These are phyloP conservation scores for Erebia ligea DNA, from an alignment of 2,888 invertebrate species.

Conservation along the genomic window DNA sequence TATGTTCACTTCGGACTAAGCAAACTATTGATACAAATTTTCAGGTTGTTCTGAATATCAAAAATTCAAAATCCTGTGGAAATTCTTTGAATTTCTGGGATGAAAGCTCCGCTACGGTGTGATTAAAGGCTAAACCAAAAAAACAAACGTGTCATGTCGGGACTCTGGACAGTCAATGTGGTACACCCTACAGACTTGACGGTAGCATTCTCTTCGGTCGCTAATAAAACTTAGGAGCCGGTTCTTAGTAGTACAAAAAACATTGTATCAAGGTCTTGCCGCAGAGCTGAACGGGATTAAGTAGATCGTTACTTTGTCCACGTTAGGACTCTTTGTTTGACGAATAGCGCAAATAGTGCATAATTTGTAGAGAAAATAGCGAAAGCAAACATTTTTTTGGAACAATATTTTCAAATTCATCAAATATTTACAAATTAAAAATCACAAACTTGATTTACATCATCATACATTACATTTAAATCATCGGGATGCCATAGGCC, in stretches of 20 bases:
- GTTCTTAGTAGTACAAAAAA: slow-evolving; percentile 39
- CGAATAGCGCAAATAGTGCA: background rate
- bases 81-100: too few relatives aligned
- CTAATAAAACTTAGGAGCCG: slow-evolving; percentile 37
- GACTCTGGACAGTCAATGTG: background rate
- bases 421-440: too few relatives aligned
- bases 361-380: background rate
- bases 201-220: slow-evolving; percentile 35
- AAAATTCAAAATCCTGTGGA: too few relatives aligned
- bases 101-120: background rate
- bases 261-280: slow-evolving; percentile 33
- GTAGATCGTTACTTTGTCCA: slow-evolving; percentile 8
- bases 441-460: too few relatives aligned
- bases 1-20: too few relatives aligned
- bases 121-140: background rate
- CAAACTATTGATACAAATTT: too few relatives aligned
- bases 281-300: slow-evolving; percentile 17
- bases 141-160: background rate
- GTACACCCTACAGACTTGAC: background rate
- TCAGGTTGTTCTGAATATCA: too few relatives aligned
- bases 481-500: too few relatives aligned
- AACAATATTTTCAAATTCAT: too few relatives aligned
- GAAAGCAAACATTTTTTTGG: background rate
- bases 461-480: too few relatives aligned
- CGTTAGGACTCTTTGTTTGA: slow-evolving; percentile 6